A percentile compares a stretch with the other conserved stretches of the same genome.
phyloP scores from a whole-genome alignment of 2,888 invertebrate genomes.

The Parapristionchus giblindavisi region DNA sequence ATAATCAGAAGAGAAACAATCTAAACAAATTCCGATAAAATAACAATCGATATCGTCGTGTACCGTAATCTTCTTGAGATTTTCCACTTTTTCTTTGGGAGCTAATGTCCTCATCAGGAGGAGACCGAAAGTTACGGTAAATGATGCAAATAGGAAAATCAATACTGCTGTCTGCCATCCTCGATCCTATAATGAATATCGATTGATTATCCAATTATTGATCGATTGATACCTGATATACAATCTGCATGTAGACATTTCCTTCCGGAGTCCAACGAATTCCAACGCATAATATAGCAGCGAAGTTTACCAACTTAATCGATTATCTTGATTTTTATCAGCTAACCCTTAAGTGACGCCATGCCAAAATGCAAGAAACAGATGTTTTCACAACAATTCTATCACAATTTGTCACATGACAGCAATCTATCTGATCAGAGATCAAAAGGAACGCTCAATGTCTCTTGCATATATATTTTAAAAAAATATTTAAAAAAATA shows the following conservation, averaged over 20 bases:
- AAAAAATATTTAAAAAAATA: no score
- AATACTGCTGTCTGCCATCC: constrained; percentile 35
- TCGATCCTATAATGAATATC: background rate
- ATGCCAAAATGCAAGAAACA: no score
- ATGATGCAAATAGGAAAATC: constrained; percentile 8
- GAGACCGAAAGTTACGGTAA: constrained; percentile 3
- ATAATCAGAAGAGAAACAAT: background rate
- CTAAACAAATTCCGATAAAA: background rate
- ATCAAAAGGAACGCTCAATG: no score
- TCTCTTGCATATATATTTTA: no score
- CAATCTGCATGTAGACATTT: constrained; percentile 33
- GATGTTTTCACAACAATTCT: no score
- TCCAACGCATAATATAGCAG: constrained; percentile 13
- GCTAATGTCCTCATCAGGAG: constrained; percentile 16
- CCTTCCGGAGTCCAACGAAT: constrained; percentile 19
- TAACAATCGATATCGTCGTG: background rate
- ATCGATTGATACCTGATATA: constrained; percentile 14
- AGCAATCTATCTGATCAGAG: no score
- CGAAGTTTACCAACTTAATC: constrained; percentile 22
- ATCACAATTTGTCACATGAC: no score
- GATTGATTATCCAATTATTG: background rate
- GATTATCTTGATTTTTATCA: no score
- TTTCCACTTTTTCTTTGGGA: constrained; percentile 22
- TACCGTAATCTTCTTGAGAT: constrained; percentile 23
- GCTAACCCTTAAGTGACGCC: no score